Evolutionary conservation across 2,888 invertebrate genomes (phyloP).

Genomic region (Microplitis deprimator): DNA sequence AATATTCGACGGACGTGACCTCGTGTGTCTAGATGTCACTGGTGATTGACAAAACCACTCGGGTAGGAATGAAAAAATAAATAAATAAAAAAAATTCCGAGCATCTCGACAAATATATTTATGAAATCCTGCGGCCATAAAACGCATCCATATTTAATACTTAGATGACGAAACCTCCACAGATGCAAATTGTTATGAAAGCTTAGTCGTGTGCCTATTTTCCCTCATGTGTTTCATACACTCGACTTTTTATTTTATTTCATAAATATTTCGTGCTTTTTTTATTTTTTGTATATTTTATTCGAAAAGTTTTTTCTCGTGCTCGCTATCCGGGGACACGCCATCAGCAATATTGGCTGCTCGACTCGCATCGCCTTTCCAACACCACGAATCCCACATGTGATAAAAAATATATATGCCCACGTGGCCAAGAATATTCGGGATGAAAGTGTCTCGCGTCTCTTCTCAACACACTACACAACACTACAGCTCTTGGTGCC

Average conservation of each 20-base stretch:
- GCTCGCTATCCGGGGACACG: conserved; percentile 44
- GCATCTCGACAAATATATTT: conserved; percentile 41
- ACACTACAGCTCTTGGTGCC: not conserved
- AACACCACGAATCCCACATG: conserved; percentile 60
- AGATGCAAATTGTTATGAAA: conserved; percentile 70
- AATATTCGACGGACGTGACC: conserved; percentile 9
- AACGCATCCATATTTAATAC: conserved; percentile 68
- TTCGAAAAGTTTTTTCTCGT: conserved; percentile 21
- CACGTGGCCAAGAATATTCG: conserved; percentile 42
- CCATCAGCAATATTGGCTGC: conserved; percentile 61
- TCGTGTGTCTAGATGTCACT: conserved; percentile 41
- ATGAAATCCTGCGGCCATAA: conserved; percentile 52
- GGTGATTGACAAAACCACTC: conserved; percentile 46
- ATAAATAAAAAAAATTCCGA: conserved; percentile 28
- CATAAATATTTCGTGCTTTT: not conserved
- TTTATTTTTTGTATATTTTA: not conserved
- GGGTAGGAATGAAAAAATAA: conserved; percentile 34
- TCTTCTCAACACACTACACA: conserved; percentile 14
- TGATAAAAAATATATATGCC: conserved; percentile 65
- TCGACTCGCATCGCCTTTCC: conserved; percentile 14
- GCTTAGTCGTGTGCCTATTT: conserved; percentile 61
- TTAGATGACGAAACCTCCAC: conserved; percentile 54
- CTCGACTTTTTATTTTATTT: not conserved
- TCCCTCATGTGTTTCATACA: conserved; percentile 26
- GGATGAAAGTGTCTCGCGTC: conserved; percentile 44